Base-by-base conservation (phyloP, 2,113 vertebrate genomes). In the Andinoacara biseriatus region DNA sequence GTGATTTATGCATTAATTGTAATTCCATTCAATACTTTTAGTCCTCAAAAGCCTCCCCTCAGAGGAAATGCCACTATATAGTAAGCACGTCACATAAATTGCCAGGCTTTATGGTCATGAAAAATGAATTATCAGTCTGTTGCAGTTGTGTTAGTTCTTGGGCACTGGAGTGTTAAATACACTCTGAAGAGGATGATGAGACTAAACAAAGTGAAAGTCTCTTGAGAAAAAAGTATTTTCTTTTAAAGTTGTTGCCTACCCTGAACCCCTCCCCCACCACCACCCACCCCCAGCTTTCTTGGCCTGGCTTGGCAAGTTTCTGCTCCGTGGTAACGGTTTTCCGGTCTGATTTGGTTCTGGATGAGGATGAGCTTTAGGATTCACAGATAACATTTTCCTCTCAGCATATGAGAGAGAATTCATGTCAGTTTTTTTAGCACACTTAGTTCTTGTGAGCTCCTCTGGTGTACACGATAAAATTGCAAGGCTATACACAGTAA, bases 81-180 rank as follows among this genome's bases (percentile, higher is more conserved):
- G 82, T 76, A 90, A 81, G 57, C 69, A 24, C 35, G 57, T 87
- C 78, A 62, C 80, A 91, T 86, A 86, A 91, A 91, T 85, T 24
- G 69, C 17, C 82, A 22, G 65, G 83, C 75, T 90, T 92, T 86
- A 90, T 81, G 74, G 82, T 87, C 67, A 89, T 81, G 79, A 92
- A 89, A 88, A 91, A 90, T 81, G 65, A 91, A 93, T 92, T 90
- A 91, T 94, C 83, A 92, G 85, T 78, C 52, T 17, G 57, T 78
- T 76, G 83, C 87, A 85, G 79, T 78, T 17, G 78, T 76, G 87
- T 81, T 82, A 29, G 87, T 86, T 89, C 81, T 86, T 83, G 87
- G 65, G 84, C 72, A 72, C 49, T 79, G 85, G 82, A 80, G 88
- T 91, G 82, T 90, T 90, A 87, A 88, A 89, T 90, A 61, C 46